Evolutionary conservation across 2,888 invertebrate genomes (phyloP).

Genomic region (Sarcophaga rosellei): DNA sequence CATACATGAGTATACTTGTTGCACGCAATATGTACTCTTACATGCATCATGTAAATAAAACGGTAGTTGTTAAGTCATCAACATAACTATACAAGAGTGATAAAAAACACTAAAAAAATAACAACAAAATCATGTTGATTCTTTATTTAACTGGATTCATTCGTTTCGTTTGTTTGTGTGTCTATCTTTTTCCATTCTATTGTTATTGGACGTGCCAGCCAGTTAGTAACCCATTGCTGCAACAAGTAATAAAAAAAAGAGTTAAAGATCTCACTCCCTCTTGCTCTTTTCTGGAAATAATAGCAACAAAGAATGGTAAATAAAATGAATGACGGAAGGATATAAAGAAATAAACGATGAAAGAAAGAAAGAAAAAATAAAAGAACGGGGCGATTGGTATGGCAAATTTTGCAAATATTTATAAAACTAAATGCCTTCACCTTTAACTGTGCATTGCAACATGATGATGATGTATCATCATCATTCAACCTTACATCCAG

Average conservation of each 20-base stretch:
- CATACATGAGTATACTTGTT: not conserved
- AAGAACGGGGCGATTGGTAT: not conserved
- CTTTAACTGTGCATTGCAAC: not conserved
- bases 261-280: slow-evolving; percentile 34
- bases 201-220: not conserved
- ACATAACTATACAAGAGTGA: slow-evolving; percentile 15
- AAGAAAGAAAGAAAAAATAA: not conserved
- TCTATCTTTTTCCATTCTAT: too few relatives aligned
- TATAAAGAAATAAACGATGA: slow-evolving; percentile 44
- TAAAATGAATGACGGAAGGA: slow-evolving; percentile 55
- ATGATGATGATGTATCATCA: not conserved
- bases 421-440: not conserved
- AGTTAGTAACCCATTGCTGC: slow-evolving; percentile 6
- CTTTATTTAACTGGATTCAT: slow-evolving; percentile 1
- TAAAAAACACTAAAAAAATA: slow-evolving; percentile 8
- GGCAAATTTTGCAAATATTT: not conserved
- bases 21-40: not conserved
- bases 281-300: not conserved
- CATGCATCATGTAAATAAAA: slow-evolving; percentile 46
- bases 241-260: slow-evolving; percentile 1
- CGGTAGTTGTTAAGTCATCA: slow-evolving; percentile 58
- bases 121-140: slow-evolving; percentile 22
- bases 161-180: not conserved
- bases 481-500: not conserved
- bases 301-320: slow-evolving; percentile 6